Base-by-base conservation (phyloP, 2,797 vertebrate genomes). In the Gymnothorax javanicus region DNA sequence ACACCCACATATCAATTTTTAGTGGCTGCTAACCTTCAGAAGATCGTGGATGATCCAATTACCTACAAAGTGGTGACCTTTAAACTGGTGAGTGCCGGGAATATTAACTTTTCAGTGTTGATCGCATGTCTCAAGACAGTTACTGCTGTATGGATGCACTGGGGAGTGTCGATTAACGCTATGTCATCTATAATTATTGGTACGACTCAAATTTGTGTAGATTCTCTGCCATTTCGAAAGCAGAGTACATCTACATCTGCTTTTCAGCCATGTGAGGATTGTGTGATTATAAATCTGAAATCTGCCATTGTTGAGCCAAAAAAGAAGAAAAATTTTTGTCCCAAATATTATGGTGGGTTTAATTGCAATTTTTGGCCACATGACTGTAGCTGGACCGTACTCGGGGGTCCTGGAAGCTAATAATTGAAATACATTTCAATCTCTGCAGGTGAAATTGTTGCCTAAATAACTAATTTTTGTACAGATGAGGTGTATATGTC, bases 1-100 rank as follows among this genome's bases (percentile, higher is more conserved):
- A 15, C 43, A 58, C 60, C 12, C 59, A 75, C 88, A 20, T 88
- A 86, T 91, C 67, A 88, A 94, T 93, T 95, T 94, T 64, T 95
- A 99, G 98, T 99, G 96, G 98, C 98, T 97, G 97, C 98, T 96
- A 99, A 99, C 94, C 97, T 99, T 95, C 98, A 99, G 96, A 99
- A 98, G 97, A 99, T 99, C 95, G 97, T 99, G 93, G 97, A 99
- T 93, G 98, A 99, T 93, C 98, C 98, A 89, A 94, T 96, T 94
- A 97, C 97, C 94, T 98, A 97, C 96, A 99, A 97, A 97, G 97
- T 98, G 83, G 95, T 98, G 96, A 99, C 98, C 93, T 99, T 99
- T 96, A 99, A 98, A 93, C 94, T 99, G 98, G 98, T 99, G 96
- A 99, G 98, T 98, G 87, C 88, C 82, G 85, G 57, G 13, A 87